phyloP scores from a whole-genome alignment of 2,888 invertebrate species.

The Crioceris asparagi region DNA sequence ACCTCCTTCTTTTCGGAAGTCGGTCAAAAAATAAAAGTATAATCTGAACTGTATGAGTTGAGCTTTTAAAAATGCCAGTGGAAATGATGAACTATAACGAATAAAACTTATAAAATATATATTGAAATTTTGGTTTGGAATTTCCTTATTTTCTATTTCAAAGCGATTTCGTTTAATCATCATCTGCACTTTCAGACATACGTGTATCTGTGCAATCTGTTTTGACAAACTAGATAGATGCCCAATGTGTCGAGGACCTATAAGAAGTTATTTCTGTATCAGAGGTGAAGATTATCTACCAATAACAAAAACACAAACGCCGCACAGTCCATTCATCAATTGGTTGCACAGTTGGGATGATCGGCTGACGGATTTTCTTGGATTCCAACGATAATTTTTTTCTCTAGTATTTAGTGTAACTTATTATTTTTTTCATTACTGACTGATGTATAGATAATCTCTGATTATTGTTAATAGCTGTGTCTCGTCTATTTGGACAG shows the following conservation, averaged over 20 bases:
- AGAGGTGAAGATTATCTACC: slow-evolving; percentile 65
- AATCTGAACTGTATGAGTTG: too few species aligned
- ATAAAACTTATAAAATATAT: too few species aligned
- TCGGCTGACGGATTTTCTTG: slow-evolving; percentile 62
- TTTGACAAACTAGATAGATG: slow-evolving; percentile 73
- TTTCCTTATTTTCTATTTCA: not conserved
- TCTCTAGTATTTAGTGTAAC: too few species aligned
- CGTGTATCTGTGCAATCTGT: slow-evolving; percentile 74
- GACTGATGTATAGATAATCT: too few species aligned
- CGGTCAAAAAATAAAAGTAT: too few species aligned
- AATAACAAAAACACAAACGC: slow-evolving; percentile 28
- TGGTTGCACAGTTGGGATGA: slow-evolving; percentile 56
- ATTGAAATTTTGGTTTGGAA: not conserved
- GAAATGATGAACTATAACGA: too few species aligned
- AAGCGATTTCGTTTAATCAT: not conserved
- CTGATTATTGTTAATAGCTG: too few species aligned
- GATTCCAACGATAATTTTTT: slow-evolving; percentile 49
- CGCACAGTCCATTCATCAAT: slow-evolving; percentile 38
- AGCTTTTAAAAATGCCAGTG: too few species aligned
- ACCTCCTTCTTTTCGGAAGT: too few species aligned
- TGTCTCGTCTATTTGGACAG: too few species aligned
- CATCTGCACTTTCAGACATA: slow-evolving; percentile 48
- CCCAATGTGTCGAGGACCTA: slow-evolving; percentile 76
- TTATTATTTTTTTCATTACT: too few species aligned
- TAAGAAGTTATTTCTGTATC: slow-evolving; percentile 76